Evolutionary conservation across 2,888 invertebrate species (phyloP), one percentile per base, ranked within the genome.

Genomic region (Pterostichus madidus): DNA sequence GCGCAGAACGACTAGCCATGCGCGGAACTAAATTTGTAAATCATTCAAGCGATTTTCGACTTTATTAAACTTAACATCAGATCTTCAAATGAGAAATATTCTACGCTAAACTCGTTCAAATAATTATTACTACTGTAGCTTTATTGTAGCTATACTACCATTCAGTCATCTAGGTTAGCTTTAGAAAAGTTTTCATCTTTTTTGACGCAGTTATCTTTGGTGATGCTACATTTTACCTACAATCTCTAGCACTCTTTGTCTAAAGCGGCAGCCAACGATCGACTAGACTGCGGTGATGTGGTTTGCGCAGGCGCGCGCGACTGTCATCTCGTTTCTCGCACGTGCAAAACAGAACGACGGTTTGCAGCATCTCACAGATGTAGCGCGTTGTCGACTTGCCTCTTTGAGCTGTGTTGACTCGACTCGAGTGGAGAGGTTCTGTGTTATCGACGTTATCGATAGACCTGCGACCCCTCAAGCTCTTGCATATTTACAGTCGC

Each of bases 371-470:
- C 78, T 13, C 64, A 64, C 49, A 79, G 78, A 79, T 79, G 78
- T 79, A 44, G 64, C 61, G n/a, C 52, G 24, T 24, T 49, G 75
- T 75, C 31, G 75, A 49, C 75, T 75, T 17, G 31, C 10, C 52
- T 79, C 64, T 13, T 39, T 39, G 31, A 61, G 44, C 11, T 46
- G 44, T 64, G 64, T 64, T 64, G 64, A 64, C 64, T 35, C 35
- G 11, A 49, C 64, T 32, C 64, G 35, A 64, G 64, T 64, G 59
- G 31, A 59, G 59, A 59, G 59, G 59, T 24, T 59, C 79, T 79
- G 80, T 80, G 80, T 71, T 80, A 80, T 80, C 68, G 80, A 80
- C 71, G 31, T 49, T 64, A 64, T 64, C 64, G 64, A 64, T 64
- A 35, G 35, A 64, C 64, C 64, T 64, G 44, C 78, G 78, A 79